Evolutionary conservation across 2,797 vertebrate species (phyloP).

Genomic region (Enteromius unitaeniatus): DNA sequence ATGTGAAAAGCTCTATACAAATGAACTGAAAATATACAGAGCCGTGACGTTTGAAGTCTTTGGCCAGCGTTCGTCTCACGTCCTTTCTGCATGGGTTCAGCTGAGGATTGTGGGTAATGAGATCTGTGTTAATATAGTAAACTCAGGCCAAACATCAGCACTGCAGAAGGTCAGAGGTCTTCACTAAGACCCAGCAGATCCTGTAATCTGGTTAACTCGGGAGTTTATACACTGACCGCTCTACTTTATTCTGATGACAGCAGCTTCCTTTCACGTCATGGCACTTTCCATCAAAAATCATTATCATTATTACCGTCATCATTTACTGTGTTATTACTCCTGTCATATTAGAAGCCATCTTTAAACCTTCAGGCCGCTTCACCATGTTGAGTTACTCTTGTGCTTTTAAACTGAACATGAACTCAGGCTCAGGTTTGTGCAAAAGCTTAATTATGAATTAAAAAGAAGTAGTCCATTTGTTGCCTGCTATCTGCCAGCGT

Average conservation of each 20-base stretch:
- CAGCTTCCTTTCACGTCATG: background rate
- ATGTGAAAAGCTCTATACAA: background rate
- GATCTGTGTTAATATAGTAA: conserved; percentile 14
- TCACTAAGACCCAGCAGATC: background rate
- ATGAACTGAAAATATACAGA: background rate
- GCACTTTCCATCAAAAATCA: background rate
- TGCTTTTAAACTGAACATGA: background rate
- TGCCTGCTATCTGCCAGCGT: no score
- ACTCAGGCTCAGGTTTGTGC: background rate
- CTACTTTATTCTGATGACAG: background rate
- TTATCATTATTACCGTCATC: background rate
- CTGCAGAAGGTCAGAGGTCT: conserved; percentile 5
- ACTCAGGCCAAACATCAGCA: background rate
- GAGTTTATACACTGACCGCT: conserved; percentile 1
- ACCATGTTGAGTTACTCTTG: background rate
- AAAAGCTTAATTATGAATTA: background rate
- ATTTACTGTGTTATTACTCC: background rate
- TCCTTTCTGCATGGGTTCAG: background rate
- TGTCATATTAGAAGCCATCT: background rate
- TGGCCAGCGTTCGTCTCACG: background rate
- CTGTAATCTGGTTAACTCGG: conserved; percentile 1
- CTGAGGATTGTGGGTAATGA: conserved; percentile 23
- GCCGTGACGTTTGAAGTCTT: background rate
- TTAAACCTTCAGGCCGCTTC: background rate
- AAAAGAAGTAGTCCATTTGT: no score